Evolutionary conservation across 2,113 vertebrate species (phyloP), one percentile per base, ranked within the genome.

Genomic region (Xyrauchen texanus): DNA sequence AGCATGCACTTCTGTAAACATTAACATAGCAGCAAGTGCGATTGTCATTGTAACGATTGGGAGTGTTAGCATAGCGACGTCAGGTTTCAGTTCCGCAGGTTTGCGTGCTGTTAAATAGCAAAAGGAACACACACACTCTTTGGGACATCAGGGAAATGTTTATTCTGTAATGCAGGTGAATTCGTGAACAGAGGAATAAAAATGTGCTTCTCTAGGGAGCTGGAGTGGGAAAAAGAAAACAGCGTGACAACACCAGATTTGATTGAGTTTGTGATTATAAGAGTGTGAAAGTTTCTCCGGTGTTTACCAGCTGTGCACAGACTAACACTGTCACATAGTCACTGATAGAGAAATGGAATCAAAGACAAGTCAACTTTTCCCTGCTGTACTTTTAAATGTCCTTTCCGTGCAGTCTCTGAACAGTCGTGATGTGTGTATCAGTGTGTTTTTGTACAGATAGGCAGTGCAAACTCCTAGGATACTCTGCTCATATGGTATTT

Each of bases 1-100:
- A 21, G 73, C 44, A 21, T 72, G 49, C 62, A 77, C 47, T 77
- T 76, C 66, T 66, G 67, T 76, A 83, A 79, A 83, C 66, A 76
- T 80, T 66, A 80, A 68, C 61, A 49, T 61, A 47, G 44, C 49
- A 21, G 58, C 58, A 55, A 68, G 61, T 69, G 10, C 4, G 16
- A 2, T 42, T 69, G 47, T 51, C 49, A n/a, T 57, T 71, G 12
- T 58, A 45, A 15, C 15, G 15, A 12, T 3, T 57, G 68, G 62
- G 42, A 47, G 49, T 15, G 15, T 10, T 53, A 52, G 55, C 49
- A 57, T 15, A 21, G 60, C 46, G 1, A 13, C 58, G 15, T 69
- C 55, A 69, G 12, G 34, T 80, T 57, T 72, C 12, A 44, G 16
- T 75, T 68, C 69, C 10, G 13, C 34, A 75, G 70, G 71, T 45